phyloP scores from a whole-genome alignment of 2,797 vertebrate genomes.

The Artibeus jamaicensis region DNA sequence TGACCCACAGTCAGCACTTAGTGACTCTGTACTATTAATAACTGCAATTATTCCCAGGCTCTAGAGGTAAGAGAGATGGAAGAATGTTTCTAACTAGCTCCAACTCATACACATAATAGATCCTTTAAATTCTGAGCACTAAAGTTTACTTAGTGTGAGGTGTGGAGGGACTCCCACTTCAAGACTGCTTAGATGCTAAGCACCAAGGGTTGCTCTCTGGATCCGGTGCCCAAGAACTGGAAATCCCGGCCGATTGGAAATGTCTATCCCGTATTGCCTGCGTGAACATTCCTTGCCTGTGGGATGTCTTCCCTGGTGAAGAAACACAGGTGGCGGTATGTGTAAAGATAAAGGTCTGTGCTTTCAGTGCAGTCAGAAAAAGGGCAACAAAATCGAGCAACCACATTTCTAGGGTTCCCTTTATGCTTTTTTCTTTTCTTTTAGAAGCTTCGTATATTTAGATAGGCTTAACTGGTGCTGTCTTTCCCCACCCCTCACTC shows the following conservation, averaged over 20 bases:
- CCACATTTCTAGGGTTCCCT: slow-evolving; percentile 19
- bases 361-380: background rate
- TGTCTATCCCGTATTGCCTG: slow-evolving; percentile 4
- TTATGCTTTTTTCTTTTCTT: background rate
- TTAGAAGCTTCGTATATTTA: background rate
- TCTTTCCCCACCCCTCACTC: fast-evolving
- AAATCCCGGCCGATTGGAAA: slow-evolving; percentile 24
- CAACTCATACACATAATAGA: background rate
- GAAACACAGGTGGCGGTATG: background rate
- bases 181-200: background rate
- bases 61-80: background rate
- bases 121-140: background rate
- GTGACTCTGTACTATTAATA: background rate
- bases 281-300: background rate
- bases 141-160: background rate
- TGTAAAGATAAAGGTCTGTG: background rate
- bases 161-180: background rate
- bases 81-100: background rate
- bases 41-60: background rate
- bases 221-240: background rate
- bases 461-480: background rate
- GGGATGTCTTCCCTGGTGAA: background rate
- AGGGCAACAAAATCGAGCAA: background rate
- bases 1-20: background rate
- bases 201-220: background rate